These are phyloP conservation scores for Phylloscopus trochiloides DNA, from an alignment of 2,113 vertebrate genomes.

Conservation along the genomic window DNA sequence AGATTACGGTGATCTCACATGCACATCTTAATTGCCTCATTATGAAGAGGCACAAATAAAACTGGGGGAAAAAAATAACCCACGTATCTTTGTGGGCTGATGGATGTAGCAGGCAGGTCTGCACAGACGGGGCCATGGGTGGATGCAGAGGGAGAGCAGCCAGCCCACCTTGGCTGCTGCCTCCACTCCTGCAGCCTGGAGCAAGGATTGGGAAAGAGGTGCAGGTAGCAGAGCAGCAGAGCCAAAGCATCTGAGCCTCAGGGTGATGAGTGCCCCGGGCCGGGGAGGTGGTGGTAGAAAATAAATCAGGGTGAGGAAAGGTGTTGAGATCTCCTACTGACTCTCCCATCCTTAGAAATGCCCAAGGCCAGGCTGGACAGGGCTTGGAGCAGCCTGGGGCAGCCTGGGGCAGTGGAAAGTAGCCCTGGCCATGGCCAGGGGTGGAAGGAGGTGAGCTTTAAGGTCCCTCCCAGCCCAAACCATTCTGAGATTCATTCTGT, in stretches of 20 bases:
- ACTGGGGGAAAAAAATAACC: not conserved
- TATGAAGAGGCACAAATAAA: not conserved
- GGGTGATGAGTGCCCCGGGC: rapidly evolving
- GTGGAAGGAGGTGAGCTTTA: not conserved
- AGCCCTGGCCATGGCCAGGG: not conserved
- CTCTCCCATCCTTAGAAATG: not conserved
- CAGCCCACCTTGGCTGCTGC: not conserved
- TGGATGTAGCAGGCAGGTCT: not conserved
- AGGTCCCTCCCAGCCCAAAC: not conserved
- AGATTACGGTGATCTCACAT: slow-evolving; percentile 8
- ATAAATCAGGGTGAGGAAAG: not conserved
- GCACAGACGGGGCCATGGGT: not conserved
- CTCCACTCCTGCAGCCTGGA: not conserved
- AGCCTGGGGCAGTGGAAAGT: not conserved
- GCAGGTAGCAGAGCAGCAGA: not conserved
- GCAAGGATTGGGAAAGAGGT: not conserved
- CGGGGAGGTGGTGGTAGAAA: not conserved
- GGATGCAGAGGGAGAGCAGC: not conserved
- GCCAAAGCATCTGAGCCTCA: not conserved
- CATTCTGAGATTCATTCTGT: not conserved
- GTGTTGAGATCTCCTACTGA: not conserved
- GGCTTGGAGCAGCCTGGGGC: not conserved
- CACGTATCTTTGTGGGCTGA: not conserved
- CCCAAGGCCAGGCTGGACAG: rapidly evolving
- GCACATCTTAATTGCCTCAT: slow-evolving; percentile 49